Percentiles rank a stretch among this genome's conserved stretches.
Evolutionary conservation across 2,113 vertebrate genomes (phyloP).

Genomic region (Camelus bactrianus): DNA sequence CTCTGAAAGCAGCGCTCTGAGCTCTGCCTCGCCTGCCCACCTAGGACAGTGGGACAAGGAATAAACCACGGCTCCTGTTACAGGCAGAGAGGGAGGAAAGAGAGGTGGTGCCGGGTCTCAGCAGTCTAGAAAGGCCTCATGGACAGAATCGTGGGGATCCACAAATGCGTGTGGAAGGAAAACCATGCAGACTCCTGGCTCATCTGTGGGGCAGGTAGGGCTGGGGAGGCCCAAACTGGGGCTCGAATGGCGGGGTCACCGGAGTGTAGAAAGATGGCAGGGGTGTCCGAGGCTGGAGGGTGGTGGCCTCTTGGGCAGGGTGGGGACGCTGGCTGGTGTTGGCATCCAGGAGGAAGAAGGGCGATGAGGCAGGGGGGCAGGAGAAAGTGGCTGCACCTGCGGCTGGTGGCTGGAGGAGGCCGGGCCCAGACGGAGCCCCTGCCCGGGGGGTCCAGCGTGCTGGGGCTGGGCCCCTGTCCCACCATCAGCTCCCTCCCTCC

Average conservation of each 20-base stretch:
- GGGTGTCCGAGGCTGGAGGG: neutral
- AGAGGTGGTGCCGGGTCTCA: neutral
- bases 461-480: neutral
- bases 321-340: neutral
- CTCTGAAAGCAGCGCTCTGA: neutral
- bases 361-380: neutral
- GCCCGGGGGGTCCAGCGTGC: constrained; percentile 78
- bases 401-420: constrained; percentile 82
- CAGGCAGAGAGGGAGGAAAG: neutral
- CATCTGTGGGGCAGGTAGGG: too few relatives aligned
- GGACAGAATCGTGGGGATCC: neutral
- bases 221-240: neutral
- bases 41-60: neutral
- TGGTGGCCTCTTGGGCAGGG: neutral
- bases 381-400: constrained; percentile 65
- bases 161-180: neutral
- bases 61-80: neutral
- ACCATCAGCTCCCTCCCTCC: neutral
- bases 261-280: neutral
- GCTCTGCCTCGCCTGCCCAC: neutral
- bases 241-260: neutral
- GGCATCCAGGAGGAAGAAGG: neutral
- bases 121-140: neutral
- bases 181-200: too few relatives aligned
- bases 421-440: constrained; percentile 80